These are phyloP conservation scores for Archaeoteleia sp. DNA, from an alignment of 2,888 invertebrate species.

Conservation along the genomic window DNA sequence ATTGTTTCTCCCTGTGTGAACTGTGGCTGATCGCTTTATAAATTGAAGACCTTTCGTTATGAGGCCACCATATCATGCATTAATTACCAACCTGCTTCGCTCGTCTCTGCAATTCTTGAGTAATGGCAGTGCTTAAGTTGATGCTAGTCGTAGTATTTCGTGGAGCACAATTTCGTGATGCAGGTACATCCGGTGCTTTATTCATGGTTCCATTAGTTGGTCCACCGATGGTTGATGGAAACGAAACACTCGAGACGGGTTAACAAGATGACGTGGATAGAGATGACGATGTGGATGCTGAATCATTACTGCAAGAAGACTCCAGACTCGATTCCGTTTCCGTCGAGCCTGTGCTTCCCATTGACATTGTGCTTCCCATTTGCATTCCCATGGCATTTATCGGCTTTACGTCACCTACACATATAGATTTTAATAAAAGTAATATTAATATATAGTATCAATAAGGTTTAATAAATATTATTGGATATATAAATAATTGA, in stretches of 20 bases:
- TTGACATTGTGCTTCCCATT: conserved; percentile 73
- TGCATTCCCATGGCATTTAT: conserved; percentile 73
- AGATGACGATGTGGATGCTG: conserved; percentile 70
- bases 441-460: no score
- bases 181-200: conserved; percentile 50
- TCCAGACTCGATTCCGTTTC: conserved; percentile 72
- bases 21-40: no score
- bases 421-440: no score
- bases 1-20: no score
- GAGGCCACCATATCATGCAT: no score
- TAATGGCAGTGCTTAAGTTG: conserved; percentile 82
- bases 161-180: conserved; percentile 54
- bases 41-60: no score
- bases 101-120: conserved; percentile 82
- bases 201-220: conserved; percentile 70
- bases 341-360: conserved; percentile 73
- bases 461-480: no score
- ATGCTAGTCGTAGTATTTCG: conserved; percentile 68
- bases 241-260: conserved; percentile 62
- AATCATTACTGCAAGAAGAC: conserved; percentile 71
- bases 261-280: conserved; percentile 72
- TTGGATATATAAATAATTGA: no score
- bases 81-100: conserved; percentile 77
- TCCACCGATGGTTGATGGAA: conserved; percentile 60
- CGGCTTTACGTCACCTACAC: conserved; percentile 61